Evolutionary conservation across 2,113 vertebrate genomes (phyloP).

Genomic region (Tyto alba): DNA sequence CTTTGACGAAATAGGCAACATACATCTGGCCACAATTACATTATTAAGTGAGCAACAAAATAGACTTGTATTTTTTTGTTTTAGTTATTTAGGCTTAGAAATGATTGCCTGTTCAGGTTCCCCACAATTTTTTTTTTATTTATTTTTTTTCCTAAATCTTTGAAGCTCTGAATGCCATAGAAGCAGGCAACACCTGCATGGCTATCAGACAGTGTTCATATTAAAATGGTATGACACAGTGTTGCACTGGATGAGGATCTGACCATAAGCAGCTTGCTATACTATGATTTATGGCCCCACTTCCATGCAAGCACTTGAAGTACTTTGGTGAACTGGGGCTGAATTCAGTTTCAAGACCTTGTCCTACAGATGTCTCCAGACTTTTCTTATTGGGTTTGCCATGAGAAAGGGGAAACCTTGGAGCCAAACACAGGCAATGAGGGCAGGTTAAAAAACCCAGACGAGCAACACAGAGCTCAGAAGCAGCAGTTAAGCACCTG

Average conservation of each 20-base stretch:
- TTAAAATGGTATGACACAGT: background rate
- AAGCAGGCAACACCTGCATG: background rate
- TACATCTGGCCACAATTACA: conserved; percentile 32
- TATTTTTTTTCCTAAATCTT: background rate
- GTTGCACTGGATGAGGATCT: background rate
- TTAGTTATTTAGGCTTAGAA: background rate
- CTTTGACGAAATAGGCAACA: conserved; percentile 9
- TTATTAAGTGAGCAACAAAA: background rate
- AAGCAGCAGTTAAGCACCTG: background rate
- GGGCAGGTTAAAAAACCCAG: background rate
- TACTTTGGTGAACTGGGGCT: background rate
- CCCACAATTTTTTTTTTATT: too few relatives aligned
- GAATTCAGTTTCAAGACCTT: background rate
- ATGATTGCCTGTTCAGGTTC: background rate
- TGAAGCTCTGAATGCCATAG: background rate
- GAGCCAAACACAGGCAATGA: background rate
- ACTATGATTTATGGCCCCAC: background rate
- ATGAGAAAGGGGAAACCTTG: background rate
- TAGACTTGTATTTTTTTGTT: background rate
- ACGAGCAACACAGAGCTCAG: background rate
- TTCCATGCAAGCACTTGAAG: background rate
- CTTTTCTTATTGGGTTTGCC: background rate
- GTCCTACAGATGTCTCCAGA: background rate
- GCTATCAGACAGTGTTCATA: background rate
- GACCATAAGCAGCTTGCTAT: background rate